Conservation (phyloP, 53 echinoderm and acorn worm species). For the Stichopus horrens region DNA sequence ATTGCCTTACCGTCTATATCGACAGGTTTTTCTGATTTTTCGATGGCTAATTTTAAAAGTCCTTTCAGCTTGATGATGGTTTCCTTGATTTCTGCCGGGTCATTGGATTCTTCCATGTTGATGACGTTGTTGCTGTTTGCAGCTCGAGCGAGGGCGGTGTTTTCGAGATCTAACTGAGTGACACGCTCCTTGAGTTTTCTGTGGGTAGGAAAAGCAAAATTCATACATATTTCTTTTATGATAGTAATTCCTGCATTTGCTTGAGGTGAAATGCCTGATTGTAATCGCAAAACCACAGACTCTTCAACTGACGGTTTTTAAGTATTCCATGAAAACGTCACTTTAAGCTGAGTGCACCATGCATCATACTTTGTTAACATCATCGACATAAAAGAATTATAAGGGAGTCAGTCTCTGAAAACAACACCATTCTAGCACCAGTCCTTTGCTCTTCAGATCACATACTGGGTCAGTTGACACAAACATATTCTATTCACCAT, state of each 20-base stretch:
- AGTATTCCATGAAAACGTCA: too few species aligned
- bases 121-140: slow-evolving; percentile 55
- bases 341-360: too few species aligned
- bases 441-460: too few species aligned
- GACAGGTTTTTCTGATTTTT: slow-evolving; percentile 88
- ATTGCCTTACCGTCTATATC: slow-evolving; percentile 80
- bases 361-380: too few species aligned
- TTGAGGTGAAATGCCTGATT: neutral
- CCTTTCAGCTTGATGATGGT: slow-evolving; percentile 81
- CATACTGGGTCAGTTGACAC: too few species aligned
- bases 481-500: too few species aligned
- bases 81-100: slow-evolving; percentile 77
- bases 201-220: neutral
- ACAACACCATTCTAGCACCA: too few species aligned
- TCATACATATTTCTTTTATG: neutral
- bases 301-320: too few species aligned
- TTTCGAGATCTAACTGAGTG: slow-evolving; percentile 87
- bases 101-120: slow-evolving; percentile 57
- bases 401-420: too few species aligned
- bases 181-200: slow-evolving; percentile 91
- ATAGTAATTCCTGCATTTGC: neutral
- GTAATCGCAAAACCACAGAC: neutral
- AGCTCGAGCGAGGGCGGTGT: slow-evolving; percentile 93
- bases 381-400: too few species aligned
- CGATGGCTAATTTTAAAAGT: slow-evolving; percentile 81